Conservation (phyloP, 2,888 invertebrate genomes). For the Liodrosophila aerea region DNA sequence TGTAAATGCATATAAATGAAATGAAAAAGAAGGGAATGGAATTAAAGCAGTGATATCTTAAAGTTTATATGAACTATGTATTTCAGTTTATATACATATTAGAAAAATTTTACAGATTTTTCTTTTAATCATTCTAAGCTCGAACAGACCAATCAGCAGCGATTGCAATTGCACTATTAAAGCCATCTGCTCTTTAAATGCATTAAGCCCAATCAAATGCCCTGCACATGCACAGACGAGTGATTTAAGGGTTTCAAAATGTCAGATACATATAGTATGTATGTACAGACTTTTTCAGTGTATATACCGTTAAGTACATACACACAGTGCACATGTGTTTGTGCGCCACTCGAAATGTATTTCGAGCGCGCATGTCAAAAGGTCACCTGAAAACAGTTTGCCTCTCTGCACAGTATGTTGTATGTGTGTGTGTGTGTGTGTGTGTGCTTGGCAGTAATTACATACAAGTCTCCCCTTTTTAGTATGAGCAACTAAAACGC, state of each 20-base stretch:
- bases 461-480: constrained; percentile 64
- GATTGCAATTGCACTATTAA: constrained; percentile 25
- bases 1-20: no score
- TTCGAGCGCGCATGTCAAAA: constrained; percentile 77
- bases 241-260: constrained; percentile 50
- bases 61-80: no score
- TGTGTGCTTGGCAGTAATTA: constrained; percentile 58
- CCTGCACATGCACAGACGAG: constrained; percentile 32
- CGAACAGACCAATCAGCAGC: constrained; percentile 25
- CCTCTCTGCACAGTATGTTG: constrained; percentile 9
- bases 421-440: constrained; percentile 16
- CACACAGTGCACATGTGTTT: constrained; percentile 31
- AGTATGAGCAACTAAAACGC: constrained; percentile 67
- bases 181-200: constrained; percentile 29
- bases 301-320: neutral
- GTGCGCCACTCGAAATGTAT: constrained; percentile 70
- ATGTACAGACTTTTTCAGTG: neutral
- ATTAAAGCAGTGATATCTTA: no score
- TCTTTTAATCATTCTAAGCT: neutral
- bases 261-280: constrained; percentile 12
- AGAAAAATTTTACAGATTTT: neutral
- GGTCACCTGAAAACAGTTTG: constrained; percentile 58
- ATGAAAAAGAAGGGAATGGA: no score
- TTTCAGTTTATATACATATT: no score
- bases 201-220: constrained; percentile 37